These are phyloP conservation scores for Sarcophaga peregrina DNA, from an alignment of 1,140 invertebrate species.

Conservation along the genomic window DNA sequence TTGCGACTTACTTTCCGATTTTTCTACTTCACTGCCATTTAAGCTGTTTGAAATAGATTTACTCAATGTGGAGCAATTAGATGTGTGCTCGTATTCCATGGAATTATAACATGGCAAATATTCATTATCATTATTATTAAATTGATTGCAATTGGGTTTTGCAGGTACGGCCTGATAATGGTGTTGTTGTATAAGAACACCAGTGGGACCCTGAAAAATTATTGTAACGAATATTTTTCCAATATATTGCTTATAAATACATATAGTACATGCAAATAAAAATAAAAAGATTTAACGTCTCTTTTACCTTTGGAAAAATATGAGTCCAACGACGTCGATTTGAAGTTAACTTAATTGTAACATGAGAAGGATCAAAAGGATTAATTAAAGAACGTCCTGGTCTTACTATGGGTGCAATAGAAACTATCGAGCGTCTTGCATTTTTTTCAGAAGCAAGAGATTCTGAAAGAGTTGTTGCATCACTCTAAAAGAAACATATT, in stretches of 20 bases:
- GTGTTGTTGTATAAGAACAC: conserved; percentile 91
- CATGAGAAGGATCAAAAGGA: conserved; percentile 97
- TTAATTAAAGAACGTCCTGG: conserved; percentile 88
- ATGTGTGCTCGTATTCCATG: conserved; percentile 56
- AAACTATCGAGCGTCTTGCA: conserved; percentile 57
- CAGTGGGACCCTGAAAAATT: conserved; percentile 77
- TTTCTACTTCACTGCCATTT: conserved; percentile 50
- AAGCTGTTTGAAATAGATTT: conserved; percentile 48
- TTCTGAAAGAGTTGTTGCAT: conserved; percentile 58
- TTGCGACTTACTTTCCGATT: conserved; percentile 53
- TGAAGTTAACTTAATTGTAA: conserved; percentile 95
- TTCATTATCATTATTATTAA: conserved; percentile 55
- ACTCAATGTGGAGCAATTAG: conserved; percentile 51
- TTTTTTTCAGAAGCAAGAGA: conserved; percentile 66
- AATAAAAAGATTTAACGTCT: background rate
- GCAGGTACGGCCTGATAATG: conserved; percentile 87
- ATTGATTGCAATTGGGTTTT: conserved; percentile 50
- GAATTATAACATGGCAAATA: conserved; percentile 49
- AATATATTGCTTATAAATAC: background rate
- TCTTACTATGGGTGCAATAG: conserved; percentile 70
- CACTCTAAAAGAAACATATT: conserved; percentile 46
- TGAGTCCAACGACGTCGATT: conserved; percentile 97
- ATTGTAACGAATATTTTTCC: background rate
- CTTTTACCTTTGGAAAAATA: conserved; percentile 86
- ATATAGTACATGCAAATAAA: too few relatives aligned